Evolutionary conservation across 2,113 vertebrate species (phyloP), one percentile per base, ranked within the genome.

Genomic region (Hippopotamus amphibius): DNA sequence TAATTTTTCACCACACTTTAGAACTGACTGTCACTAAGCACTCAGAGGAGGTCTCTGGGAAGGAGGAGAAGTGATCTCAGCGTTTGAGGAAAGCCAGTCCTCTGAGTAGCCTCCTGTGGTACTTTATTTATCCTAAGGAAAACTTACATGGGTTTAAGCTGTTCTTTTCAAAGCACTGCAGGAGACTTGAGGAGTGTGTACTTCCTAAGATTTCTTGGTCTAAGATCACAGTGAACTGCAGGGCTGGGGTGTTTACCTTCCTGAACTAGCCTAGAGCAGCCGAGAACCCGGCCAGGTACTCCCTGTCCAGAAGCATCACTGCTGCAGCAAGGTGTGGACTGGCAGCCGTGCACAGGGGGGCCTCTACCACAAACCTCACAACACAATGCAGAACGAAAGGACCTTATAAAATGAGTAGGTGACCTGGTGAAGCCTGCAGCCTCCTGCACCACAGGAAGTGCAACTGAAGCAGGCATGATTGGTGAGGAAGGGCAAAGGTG

Each of bases 71-170:
- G 57, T 41, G 28, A 90, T 30, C 55, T 83, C 72, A 19, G 12
- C 69, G 69, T 81, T 26, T 86, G 61, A 96, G 71, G 79, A 95
- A 90, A 96, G 71, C 71, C 85, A 94, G 81, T 26, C 41, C 48
- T 59, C 68, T 0, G 2, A 61, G 71, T 11, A 43, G 89, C 21
- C 50, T 72, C 87, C 33, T 63, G 74, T 24, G 37, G 48, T 41
- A 89, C 96, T 97, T 93, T 79, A 63, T 91, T 97, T 89, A 88
- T 83, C 91, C 33, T 89, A 72, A 65, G 66, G 76, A 77, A 95
- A 81, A 83, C 24, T 6, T 46, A 28, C 71, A 37, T 59, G 63
- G 50, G 65, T 55, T 89, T 90, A 85, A 76, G 69, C 71, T 80
- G 24, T 68, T 43, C 15, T 89, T 37, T 92, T 95, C 90, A 74